Evolutionary conservation across 2,888 invertebrate genomes (phyloP).

Genomic region (Chydorus sphaericus): DNA sequence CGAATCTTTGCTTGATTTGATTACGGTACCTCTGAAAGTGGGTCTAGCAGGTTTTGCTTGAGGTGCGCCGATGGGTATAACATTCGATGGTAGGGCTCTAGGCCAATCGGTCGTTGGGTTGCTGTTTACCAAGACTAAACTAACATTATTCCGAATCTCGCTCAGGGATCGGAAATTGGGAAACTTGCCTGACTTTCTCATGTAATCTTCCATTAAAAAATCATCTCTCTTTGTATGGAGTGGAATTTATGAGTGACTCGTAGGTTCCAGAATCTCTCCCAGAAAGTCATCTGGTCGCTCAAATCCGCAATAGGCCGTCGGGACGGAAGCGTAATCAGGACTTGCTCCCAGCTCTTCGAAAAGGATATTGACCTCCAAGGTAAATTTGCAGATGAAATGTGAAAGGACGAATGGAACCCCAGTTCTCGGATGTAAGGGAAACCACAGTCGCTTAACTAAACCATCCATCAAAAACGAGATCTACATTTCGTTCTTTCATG

Average conservation of each 20-base stretch:
- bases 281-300: background rate
- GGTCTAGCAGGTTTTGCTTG: conserved; percentile 25
- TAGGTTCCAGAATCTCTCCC: background rate
- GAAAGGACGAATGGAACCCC: background rate
- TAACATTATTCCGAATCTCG: background rate
- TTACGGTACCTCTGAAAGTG: conserved; percentile 23
- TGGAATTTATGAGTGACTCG: background rate
- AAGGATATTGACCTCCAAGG: background rate
- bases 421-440: background rate
- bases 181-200: background rate
- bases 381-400: background rate
- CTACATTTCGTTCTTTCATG: background rate
- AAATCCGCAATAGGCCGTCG: background rate
- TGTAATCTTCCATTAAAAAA: background rate
- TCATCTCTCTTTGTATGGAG: background rate
- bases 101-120: conserved; percentile 2
- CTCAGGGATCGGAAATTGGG: background rate
- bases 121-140: background rate
- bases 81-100: conserved; percentile 18
- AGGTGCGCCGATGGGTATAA: conserved; percentile 20
- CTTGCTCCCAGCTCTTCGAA: background rate
- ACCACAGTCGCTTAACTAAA: background rate
- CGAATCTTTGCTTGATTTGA: no score
- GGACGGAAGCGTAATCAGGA: background rate
- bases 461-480: background rate